Base-by-base conservation (phyloP, 2,888 invertebrate species). In the Aphidoletes aphidimyza region DNA sequence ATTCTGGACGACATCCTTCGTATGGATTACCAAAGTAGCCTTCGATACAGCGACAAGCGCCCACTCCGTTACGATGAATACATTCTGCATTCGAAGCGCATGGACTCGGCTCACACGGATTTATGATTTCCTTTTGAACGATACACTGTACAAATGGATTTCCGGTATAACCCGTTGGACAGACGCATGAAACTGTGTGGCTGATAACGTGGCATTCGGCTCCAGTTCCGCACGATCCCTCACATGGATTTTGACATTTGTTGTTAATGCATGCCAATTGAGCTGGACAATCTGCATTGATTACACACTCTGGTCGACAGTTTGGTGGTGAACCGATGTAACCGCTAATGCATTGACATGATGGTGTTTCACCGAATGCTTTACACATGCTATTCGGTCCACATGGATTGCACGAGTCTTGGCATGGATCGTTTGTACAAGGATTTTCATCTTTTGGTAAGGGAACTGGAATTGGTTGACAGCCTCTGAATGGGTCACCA, bases 11-110 rank as follows among this genome's bases (percentile, higher is more conserved):
- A 88, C 97, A 96, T 78, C 94, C 94, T 89, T 95, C 95, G 87
- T 96, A 96, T 3, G 96, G 96, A 90, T 96, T 96, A 85, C 96
- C 96, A 88, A 93, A 93, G 88, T 95, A 95, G 87, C 95, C 95
- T 87, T 94, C 92, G 86, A 95, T 92, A 87, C 96, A 97, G 59
- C 93, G 93, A 88, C 96, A 96, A 84, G 95, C 93, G 34, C 95
- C 96, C 39, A 94, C 95, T 49, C 94, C 95, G 87, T 95, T 94
- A 86, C 94, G 92, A 90, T 93, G 93, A 89, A 89, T 96, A 94
- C 88, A 95, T 90, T 87, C 94, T 1, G 97, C 96, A 89, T 97
- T 97, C 0, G 94, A 90, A 49, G 97, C 97, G 88, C 97, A 97
- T 0, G 96, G 96, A 45, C 95, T 95, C 84, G 96, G 96, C 88